A percentile compares a stretch with the other conserved stretches of the same genome.
Conservation (phyloP, 2,113 vertebrate species). For the Sander lucioperca region DNA sequence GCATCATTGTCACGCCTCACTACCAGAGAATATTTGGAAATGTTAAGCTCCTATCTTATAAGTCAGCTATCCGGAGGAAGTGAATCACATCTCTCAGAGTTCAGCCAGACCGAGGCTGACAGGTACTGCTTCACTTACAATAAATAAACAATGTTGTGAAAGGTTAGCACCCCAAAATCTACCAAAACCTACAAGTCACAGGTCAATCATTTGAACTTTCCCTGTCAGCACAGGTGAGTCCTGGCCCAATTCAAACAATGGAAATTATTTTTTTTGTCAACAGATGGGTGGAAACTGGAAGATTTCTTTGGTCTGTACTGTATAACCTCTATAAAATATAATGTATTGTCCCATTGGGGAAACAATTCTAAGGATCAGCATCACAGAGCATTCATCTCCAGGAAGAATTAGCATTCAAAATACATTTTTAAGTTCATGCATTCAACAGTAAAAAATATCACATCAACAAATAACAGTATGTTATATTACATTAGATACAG, state of each 20-base stretch:
- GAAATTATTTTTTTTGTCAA: no score
- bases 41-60: neutral
- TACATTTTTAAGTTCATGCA: neutral
- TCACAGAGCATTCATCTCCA: neutral
- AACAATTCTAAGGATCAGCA: neutral
- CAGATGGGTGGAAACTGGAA: no score
- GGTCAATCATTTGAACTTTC: neutral
- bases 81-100: constrained; percentile 30
- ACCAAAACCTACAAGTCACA: neutral
- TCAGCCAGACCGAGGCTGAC: neutral
- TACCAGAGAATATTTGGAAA: neutral
- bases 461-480: no score
- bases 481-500: no score
- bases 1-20: neutral
- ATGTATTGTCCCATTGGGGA: neutral
- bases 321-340: no score
- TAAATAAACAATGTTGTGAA: neutral
- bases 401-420: neutral
- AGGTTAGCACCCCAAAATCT: neutral
- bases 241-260: no score
- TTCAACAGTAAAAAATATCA: neutral
- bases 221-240: neutral
- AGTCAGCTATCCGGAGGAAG: neutral
- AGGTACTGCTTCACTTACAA: neutral
- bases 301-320: no score